Evolutionary conservation across 2,113 vertebrate species (phyloP).

Genomic region (Rafetus swinhoei): DNA sequence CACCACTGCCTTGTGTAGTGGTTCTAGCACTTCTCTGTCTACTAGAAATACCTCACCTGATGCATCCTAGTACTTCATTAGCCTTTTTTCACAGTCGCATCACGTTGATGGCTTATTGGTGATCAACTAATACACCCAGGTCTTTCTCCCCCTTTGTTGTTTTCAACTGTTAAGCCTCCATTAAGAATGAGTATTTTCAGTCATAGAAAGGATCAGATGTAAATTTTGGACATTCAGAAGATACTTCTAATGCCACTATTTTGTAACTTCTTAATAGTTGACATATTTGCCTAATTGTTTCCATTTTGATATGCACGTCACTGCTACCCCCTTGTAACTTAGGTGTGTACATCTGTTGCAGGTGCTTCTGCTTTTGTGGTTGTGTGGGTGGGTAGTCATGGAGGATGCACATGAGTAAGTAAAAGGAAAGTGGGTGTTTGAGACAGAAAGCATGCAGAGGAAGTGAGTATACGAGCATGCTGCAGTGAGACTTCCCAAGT

Average conservation of each 20-base stretch:
- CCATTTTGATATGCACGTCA: constrained; percentile 15
- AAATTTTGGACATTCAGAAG: fast-evolving
- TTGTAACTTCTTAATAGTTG: fast-evolving
- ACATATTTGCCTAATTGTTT: background rate
- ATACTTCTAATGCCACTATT: background rate
- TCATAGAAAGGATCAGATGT: fast-evolving
- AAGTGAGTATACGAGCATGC: background rate
- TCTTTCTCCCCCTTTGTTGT: too few relatives aligned
- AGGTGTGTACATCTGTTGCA: background rate
- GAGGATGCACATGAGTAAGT: background rate
- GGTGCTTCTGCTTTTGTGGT: constrained; percentile 69
- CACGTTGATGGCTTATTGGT: too few relatives aligned
- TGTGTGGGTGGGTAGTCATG: constrained; percentile 44
- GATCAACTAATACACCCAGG: too few relatives aligned
- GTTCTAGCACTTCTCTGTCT: too few relatives aligned
- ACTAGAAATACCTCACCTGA: too few relatives aligned
- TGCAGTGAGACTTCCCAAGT: constrained; percentile 55
- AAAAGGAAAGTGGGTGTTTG: fast-evolving
- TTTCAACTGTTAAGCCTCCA: background rate
- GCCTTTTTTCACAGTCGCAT: too few relatives aligned
- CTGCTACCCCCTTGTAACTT: background rate
- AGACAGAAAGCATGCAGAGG: background rate
- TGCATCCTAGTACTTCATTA: too few relatives aligned
- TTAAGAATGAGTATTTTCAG: background rate
- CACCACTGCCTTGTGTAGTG: too few relatives aligned